Evolutionary conservation across 2,888 invertebrate genomes (phyloP), one percentile per base, ranked within the genome.

Genomic region (Cacoxenus indagator): DNA sequence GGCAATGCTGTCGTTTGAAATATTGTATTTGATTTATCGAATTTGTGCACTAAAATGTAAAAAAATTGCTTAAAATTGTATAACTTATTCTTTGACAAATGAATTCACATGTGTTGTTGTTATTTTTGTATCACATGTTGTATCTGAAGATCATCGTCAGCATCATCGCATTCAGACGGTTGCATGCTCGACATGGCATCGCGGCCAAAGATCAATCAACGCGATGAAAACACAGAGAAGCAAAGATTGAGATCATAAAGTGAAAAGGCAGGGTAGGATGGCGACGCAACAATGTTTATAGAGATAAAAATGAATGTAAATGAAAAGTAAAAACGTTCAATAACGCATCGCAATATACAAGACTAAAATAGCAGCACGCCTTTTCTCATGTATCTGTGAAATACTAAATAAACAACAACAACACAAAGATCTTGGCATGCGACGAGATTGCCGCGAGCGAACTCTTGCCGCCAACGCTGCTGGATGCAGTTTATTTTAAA

Each of bases 151-250:
- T 48, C 17, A 48, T 37, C 37, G 2, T 37, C 37, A 37, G 8
- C 37, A 37, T 11, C 37, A 31, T 31, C 9, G 31, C 31, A 9
- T 9, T 31, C 31, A 9, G 5, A 6, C 31, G 14, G 37, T 37
- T 14, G 8, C 37, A 37, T 37, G 3, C 14, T 37, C 37, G 14
- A 26, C 3, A 9, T 24, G 14, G 26, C 24, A 55, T 26, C 17
- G 27, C 55, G 55, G 55, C 37, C 31, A 27, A 61, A 61, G 61
- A 37, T 61, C 43, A 61, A 61, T 61, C 61, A 61, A 61, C 26
- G 43, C 24, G 22, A 62, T 61, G 45, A 2, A 45, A 62, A 62
- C 27, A 11, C 22, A 51, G 22, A 17, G 17, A n/a, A 4, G 19
- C 51, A 19, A 51, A 19, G 5, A 51, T 51, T 22, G 22, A 17